phyloP scores from a whole-genome alignment of 1,140 invertebrate species.

The Leptestheria dahalacensis region DNA sequence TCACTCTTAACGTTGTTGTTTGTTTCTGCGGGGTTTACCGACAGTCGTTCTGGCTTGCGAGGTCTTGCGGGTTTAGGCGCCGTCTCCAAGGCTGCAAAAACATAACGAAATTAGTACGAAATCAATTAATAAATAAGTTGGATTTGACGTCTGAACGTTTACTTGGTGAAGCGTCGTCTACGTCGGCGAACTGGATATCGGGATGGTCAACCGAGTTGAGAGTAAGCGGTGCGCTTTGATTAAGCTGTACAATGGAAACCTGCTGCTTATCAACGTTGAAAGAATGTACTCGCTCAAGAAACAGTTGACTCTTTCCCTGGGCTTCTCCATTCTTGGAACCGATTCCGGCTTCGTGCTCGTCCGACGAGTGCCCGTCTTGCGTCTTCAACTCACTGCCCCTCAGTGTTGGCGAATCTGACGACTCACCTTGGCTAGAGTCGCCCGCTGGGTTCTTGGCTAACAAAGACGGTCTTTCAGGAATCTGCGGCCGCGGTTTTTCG shows the following conservation, averaged over 20 bases:
- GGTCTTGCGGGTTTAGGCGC: constrained; percentile 12
- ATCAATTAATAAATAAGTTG: not conserved
- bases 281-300: constrained; percentile 45
- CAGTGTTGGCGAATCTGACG: not conserved
- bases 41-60: constrained; percentile 11
- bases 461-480: constrained; percentile 12
- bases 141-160: not conserved
- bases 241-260: constrained; percentile 46
- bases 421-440: not conserved
- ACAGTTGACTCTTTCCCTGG: constrained; percentile 24
- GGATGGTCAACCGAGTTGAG: constrained; percentile 8
- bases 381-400: not conserved
- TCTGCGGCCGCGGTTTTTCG: constrained; percentile 1
- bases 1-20: constrained; percentile 4
- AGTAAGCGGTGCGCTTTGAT: constrained; percentile 25
- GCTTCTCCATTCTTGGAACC: too few species aligned
- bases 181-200: constrained; percentile 12
- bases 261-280: constrained; percentile 53
- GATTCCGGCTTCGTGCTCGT: not conserved
- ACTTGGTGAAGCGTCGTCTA: not conserved
- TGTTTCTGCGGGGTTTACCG: not conserved
- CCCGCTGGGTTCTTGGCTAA: not conserved
- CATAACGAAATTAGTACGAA: not conserved
- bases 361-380: not conserved
- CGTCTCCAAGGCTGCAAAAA: not conserved